Evolutionary conservation across 2,888 invertebrate genomes (phyloP).

Genomic region (Lithophane leautieri): DNA sequence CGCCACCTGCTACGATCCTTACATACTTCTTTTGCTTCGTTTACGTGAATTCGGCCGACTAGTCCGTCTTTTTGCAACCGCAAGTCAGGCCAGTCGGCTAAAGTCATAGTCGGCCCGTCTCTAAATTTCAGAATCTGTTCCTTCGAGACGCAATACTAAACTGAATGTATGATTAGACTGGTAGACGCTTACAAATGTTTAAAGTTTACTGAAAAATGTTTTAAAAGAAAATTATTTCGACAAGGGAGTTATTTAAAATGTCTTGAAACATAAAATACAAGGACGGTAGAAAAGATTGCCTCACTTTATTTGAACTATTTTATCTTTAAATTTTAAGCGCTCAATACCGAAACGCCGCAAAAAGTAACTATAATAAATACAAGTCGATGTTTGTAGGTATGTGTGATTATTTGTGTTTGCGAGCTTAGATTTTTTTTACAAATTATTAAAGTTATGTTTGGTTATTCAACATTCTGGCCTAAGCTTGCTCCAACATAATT

Average conservation of each 20-base stretch:
- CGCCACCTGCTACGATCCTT: too few species aligned
- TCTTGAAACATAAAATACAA: not conserved
- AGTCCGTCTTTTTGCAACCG: not conserved
- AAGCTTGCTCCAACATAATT: not conserved
- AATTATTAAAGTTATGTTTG: not conserved
- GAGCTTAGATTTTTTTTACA: not conserved
- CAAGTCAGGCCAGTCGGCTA: not conserved
- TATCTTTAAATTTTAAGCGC: not conserved
- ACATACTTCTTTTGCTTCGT: too few species aligned
- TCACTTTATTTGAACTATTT: not conserved
- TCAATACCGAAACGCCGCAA: not conserved
- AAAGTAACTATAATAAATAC: not conserved
- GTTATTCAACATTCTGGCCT: not conserved
- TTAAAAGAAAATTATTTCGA: conserved; percentile 1
- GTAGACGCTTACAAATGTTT: conserved; percentile 19
- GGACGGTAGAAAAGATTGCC: not conserved
- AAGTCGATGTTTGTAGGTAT: not conserved
- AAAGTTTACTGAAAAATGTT: conserved; percentile 20
- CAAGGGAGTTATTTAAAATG: conserved; percentile 11
- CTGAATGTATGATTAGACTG: conserved; percentile 25
- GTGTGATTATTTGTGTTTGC: not conserved
- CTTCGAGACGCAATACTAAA: conserved; percentile 38
- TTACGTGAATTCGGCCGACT: too few species aligned
- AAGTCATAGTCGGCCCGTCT: not conserved
- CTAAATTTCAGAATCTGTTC: conserved; percentile 22